Evolutionary conservation across 2,113 vertebrate genomes (phyloP).

Genomic region (Crotophaga sulcirostris): DNA sequence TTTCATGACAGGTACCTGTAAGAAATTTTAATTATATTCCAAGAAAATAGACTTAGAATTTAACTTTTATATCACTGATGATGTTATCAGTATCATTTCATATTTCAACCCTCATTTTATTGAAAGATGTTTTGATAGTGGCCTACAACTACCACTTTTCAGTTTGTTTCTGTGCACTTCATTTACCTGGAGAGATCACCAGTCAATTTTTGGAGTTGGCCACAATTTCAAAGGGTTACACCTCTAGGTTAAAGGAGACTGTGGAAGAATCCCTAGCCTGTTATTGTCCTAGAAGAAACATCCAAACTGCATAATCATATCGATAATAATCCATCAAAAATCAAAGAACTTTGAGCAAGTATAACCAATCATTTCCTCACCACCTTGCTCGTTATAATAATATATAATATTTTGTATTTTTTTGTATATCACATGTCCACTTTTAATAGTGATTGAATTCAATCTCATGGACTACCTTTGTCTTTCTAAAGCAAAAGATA

Average conservation of each 20-base stretch:
- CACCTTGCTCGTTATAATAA: neutral
- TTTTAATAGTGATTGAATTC: neutral
- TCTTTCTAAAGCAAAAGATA: neutral
- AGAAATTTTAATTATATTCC: neutral
- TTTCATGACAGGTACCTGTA: neutral
- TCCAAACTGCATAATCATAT: neutral
- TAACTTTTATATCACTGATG: neutral
- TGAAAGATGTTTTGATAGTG: neutral
- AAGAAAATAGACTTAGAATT: neutral
- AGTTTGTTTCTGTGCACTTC: neutral
- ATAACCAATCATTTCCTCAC: neutral
- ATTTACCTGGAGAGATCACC: neutral
- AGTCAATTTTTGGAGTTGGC: neutral
- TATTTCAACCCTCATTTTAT: neutral
- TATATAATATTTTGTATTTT: neutral
- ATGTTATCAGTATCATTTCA: neutral
- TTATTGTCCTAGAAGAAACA: neutral
- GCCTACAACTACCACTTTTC: neutral
- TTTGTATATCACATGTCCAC: neutral
- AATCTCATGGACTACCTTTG: neutral
- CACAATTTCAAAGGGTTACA: neutral
- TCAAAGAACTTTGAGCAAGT: neutral
- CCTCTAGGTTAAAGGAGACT: neutral
- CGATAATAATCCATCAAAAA: too few relatives aligned
- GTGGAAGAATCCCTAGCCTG: neutral